Percentiles rank a stretch among this genome's conserved stretches.
phyloP scores from a whole-genome alignment of 2,888 invertebrate genomes.

The Xanthia icteritia region DNA sequence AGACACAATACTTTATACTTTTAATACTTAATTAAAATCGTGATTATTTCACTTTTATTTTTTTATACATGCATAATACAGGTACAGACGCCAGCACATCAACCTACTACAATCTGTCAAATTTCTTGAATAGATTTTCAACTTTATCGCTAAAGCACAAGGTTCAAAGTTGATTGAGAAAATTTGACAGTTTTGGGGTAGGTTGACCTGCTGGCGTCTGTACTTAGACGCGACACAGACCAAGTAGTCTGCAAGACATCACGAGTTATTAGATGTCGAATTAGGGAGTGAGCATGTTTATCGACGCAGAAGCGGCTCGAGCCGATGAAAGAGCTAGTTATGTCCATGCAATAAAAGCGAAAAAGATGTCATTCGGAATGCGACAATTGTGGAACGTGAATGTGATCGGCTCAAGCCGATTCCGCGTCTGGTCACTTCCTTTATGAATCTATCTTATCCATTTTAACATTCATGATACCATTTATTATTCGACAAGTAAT shows the following conservation, averaged over 20 bases:
- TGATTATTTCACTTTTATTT: neutral
- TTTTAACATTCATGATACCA: constrained; percentile 75
- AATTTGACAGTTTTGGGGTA: too few species aligned
- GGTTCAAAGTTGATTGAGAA: too few species aligned
- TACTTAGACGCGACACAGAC: neutral
- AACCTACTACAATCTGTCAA: too few species aligned
- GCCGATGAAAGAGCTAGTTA: neutral
- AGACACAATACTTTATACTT: neutral
- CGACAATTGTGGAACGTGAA: neutral
- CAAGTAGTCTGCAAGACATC: neutral
- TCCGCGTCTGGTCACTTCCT: neutral
- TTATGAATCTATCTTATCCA: neutral
- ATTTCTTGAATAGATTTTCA: too few species aligned
- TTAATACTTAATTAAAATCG: constrained; percentile 9
- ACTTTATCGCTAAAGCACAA: too few species aligned
- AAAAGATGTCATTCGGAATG: neutral
- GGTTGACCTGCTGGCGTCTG: too few species aligned
- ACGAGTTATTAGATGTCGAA: neutral
- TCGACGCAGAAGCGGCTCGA: neutral
- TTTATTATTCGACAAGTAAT: constrained; percentile 61
- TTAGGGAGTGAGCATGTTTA: neutral
- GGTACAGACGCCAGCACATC: too few species aligned
- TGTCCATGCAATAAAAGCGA: neutral
- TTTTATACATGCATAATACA: constrained; percentile 10
- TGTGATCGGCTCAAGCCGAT: neutral